Base-by-base conservation (phyloP, 2,113 vertebrate genomes). In the Rhizomys pruinosus region DNA sequence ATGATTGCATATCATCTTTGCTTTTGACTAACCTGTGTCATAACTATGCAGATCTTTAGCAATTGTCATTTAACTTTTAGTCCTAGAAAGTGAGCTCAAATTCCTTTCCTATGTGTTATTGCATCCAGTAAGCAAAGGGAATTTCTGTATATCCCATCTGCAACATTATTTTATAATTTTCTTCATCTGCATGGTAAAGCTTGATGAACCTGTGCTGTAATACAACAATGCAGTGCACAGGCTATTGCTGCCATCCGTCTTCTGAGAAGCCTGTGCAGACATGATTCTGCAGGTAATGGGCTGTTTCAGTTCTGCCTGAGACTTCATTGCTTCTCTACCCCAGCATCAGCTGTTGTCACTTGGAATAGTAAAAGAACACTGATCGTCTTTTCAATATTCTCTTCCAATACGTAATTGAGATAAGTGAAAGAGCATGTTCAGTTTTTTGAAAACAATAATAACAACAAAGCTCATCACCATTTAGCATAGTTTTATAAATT, bases 271-370 rank as follows among this genome's bases (percentile, higher is more conserved):
- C 55, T 93, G 57, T 57, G 47, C 95, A 95, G 96, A 89, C 92
- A 69, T 13, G 89, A 95, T 96, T 96, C 95, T 59, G 47, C 87
- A 91, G 90, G 94, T 84, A 96, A 98, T 97, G 96, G 96, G 27
- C 97, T 98, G 95, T 85, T 95, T 97, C 97, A 84, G 93, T 86
- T 96, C 96, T 97, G 96, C 97, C 57, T 95, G 94, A 79, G 92
- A 76, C 88, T 68, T 92, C 79, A 76, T 13, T 91, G 88, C 82
- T 17, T 95, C 15, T 94, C 87, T 79, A 96, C 73, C 66, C 84
- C 34, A 82, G 69, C 78, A 91, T 32, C 91, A 97, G 96, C 95
- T 96, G 97, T 61, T 90, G 82, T 96, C 74, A 84, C 92, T 92
- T 95, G 76, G 89, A 96, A 84, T 92, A 55, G 84, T 88, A 76